Base-by-base conservation (phyloP, 1,140 invertebrate genomes). In the Neodiprion pinetum region DNA sequence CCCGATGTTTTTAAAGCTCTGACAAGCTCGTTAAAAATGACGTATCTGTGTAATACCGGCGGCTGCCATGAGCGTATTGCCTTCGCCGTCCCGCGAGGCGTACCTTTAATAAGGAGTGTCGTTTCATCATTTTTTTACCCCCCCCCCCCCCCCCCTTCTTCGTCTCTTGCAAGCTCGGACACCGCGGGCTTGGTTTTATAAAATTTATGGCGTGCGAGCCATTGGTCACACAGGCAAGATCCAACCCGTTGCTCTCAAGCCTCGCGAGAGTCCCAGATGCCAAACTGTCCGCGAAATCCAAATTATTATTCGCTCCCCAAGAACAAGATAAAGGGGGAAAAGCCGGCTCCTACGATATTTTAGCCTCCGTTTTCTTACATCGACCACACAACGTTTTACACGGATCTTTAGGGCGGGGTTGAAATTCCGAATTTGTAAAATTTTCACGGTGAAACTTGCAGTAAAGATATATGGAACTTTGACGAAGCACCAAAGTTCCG, bases 151-250 rank as follows among this genome's bases (percentile, higher is more conserved):
- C 8, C 0, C 53, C 9, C 11, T 9, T 61, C n/a, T 14, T 61
- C 53, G 11, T 61, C n/a, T 17, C 9, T 17, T 61, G 9, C 53
- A 17, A 61, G 53, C n/a, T 61, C 53, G 4, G 53, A 61, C 53
- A 7, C 53, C 8, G 11, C 53, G 5, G 11, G 53, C n/a, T 14
- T 12, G 53, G 5, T 61, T 61, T 61, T 61, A 5, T 9, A 61
- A 61, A 61, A 61, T 61, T 61, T 61, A 61, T 61, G 53, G 53
- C 53, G 53, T 61, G 9, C 53, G 53, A 61, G 53, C 53, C 53
- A 9, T 61, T 61, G 53, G 53, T 61, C 8, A 61, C 50, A 53
- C 53, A 40, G 28, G 28, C 28, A 40, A 40, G 28, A 40, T 40
- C 28, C 53, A 61, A 61, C 53, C 10, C 50, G 17, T 21, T 21